Percentiles rank a stretch among this genome's conserved stretches.
Conservation (phyloP, 2,888 invertebrate genomes). For the Ochropleura plecta region DNA sequence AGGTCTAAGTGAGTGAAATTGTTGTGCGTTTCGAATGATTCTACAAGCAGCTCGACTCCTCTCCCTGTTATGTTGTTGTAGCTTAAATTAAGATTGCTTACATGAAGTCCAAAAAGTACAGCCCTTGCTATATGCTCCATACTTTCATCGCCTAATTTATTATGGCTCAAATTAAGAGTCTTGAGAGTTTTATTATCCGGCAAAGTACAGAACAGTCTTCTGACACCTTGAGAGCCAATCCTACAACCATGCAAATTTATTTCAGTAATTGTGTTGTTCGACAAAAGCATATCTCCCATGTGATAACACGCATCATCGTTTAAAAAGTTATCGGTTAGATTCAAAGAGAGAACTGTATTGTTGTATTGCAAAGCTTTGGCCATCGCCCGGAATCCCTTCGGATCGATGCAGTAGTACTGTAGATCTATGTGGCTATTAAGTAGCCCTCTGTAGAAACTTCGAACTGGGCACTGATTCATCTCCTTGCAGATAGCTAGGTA, state of each 20-base stretch:
- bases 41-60: conserved; percentile 69
- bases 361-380: conserved; percentile 77
- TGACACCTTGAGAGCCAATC: conserved; percentile 76
- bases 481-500: conserved; percentile 80
- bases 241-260: conserved; percentile 81
- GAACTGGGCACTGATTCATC: conserved; percentile 78
- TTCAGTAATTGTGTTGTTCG: conserved; percentile 73
- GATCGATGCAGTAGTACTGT: conserved; percentile 80
- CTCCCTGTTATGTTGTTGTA: conserved; percentile 76
- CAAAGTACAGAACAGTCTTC: conserved; percentile 69
- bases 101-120: conserved; percentile 70
- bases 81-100: conserved; percentile 76
- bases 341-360: conserved; percentile 72
- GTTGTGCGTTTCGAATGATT: conserved; percentile 77
- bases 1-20: conserved; percentile 77
- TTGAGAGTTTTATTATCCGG: conserved; percentile 70
- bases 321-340: conserved; percentile 81
- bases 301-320: conserved; percentile 81
- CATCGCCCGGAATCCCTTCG: conserved; percentile 79
- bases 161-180: conserved; percentile 75
- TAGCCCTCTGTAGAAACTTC: conserved; percentile 74
- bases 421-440: conserved; percentile 76
- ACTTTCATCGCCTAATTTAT: conserved; percentile 76
- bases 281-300: conserved; percentile 78
- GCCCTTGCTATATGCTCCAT: conserved; percentile 71